Evolutionary conservation across 2,888 invertebrate genomes (phyloP).

Genomic region (Epirrita christyi): DNA sequence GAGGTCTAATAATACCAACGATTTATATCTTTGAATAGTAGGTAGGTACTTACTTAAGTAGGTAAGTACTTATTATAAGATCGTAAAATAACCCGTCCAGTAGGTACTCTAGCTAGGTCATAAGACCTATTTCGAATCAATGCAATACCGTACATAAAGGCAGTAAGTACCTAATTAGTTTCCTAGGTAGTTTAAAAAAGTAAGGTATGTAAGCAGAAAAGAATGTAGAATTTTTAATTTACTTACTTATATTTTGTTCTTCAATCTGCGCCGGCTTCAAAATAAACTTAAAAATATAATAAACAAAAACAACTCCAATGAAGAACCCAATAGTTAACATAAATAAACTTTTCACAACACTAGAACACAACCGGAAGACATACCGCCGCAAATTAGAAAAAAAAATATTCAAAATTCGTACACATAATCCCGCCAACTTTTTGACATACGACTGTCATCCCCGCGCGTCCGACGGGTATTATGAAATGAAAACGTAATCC

Average conservation of each 20-base stretch:
- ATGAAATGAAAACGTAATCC: conserved; percentile 22
- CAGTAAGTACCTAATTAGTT: background rate
- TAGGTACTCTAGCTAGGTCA: too few relatives aligned
- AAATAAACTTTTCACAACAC: conserved; percentile 69
- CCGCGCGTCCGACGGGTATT: conserved; percentile 39
- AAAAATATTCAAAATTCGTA: conserved; percentile 48
- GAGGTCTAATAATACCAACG: too few relatives aligned
- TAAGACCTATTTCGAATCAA: too few relatives aligned
- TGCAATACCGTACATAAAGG: background rate
- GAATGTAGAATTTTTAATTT: conserved; percentile 14
- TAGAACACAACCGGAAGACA: conserved; percentile 64
- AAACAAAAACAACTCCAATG: conserved; percentile 56
- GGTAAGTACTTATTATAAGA: too few relatives aligned
- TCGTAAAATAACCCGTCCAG: too few relatives aligned
- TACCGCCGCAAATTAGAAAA: conserved; percentile 33
- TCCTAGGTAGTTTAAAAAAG: too few relatives aligned
- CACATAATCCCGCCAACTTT: conserved; percentile 65
- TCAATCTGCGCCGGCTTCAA: conserved; percentile 39
- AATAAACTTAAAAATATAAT: conserved; percentile 56
- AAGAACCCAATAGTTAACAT: conserved; percentile 68
- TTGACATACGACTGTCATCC: conserved; percentile 61
- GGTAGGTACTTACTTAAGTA: too few relatives aligned
- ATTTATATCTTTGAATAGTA: too few relatives aligned
- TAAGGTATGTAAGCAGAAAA: background rate
- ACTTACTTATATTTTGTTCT: conserved; percentile 51